Evolutionary conservation across 2,888 invertebrate species (phyloP).

Genomic region (Melitaea athalia): DNA sequence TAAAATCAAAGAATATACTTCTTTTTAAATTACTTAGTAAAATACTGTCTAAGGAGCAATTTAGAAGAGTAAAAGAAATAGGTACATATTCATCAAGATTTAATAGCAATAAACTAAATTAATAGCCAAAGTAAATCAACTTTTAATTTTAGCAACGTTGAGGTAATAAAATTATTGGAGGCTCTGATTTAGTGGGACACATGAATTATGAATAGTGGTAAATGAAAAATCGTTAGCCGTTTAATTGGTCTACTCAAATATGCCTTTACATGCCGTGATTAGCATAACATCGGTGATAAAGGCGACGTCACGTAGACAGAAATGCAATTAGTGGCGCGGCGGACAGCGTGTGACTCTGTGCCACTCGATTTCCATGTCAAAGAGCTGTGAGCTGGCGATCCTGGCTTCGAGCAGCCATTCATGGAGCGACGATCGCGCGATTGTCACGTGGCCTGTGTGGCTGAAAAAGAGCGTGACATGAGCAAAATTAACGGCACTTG

Average conservation of each 20-base stretch:
- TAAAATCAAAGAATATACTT: too few relatives aligned
- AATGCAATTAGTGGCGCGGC: conserved; percentile 18
- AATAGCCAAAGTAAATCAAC: not conserved
- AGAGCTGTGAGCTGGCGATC: conserved; percentile 11
- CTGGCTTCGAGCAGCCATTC: not conserved
- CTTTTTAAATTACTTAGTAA: too few relatives aligned
- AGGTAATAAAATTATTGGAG: not conserved
- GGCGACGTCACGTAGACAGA: conserved; percentile 13
- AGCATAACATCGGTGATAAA: conserved; percentile 8
- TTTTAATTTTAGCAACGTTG: not conserved
- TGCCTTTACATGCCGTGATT: conserved; percentile 1
- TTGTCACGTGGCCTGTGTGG: not conserved
- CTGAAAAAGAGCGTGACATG: not conserved
- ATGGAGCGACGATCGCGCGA: not conserved
- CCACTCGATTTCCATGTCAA: conserved; percentile 26
- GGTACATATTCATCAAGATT: too few relatives aligned
- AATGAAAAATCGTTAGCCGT: conserved; percentile 1
- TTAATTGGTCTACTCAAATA: conserved; percentile 8
- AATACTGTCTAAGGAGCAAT: too few relatives aligned
- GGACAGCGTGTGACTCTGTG: conserved; percentile 18
- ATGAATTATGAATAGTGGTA: not conserved
- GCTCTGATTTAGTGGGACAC: not conserved
- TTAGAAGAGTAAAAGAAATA: too few relatives aligned
- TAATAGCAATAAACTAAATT: too few relatives aligned
- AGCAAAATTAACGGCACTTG: too few relatives aligned